phyloP scores from a whole-genome alignment of 2,888 invertebrate genomes.

The Pycnomerus fuliginosus region DNA sequence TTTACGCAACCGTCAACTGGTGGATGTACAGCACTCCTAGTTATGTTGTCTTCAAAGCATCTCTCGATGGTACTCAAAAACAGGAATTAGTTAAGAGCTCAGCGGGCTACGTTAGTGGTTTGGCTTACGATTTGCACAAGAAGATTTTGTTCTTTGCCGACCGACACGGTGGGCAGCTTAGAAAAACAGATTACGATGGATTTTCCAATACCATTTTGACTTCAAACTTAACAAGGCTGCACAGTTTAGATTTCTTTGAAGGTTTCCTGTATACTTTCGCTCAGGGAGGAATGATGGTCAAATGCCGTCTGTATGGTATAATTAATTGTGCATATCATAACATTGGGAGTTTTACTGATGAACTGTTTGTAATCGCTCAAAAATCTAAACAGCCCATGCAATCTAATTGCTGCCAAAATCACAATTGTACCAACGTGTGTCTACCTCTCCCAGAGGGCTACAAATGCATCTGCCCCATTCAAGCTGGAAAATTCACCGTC shows the following conservation, averaged over 20 bases:
- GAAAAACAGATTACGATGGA: slow-evolving; percentile 54
- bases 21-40: slow-evolving; percentile 51
- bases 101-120: slow-evolving; percentile 50
- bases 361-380: slow-evolving; percentile 58
- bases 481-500: slow-evolving; percentile 53
- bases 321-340: slow-evolving; percentile 54
- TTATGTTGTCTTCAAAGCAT: slow-evolving; percentile 57
- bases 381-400: slow-evolving; percentile 56
- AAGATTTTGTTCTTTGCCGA: slow-evolving; percentile 76
- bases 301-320: slow-evolving; percentile 60
- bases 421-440: slow-evolving; percentile 64
- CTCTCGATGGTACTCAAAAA: slow-evolving; percentile 56
- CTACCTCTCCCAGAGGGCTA: slow-evolving; percentile 55
- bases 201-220: slow-evolving; percentile 51
- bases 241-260: slow-evolving; percentile 70
- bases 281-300: slow-evolving; percentile 58
- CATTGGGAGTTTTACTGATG: slow-evolving; percentile 53
- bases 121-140: slow-evolving; percentile 57
- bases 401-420: slow-evolving; percentile 55
- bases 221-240: slow-evolving; percentile 58
- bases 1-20: slow-evolving; percentile 58
- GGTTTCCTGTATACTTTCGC: slow-evolving; percentile 73
- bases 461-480: slow-evolving; percentile 62
- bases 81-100: slow-evolving; percentile 50
- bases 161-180: slow-evolving; percentile 54